Base-by-base conservation (phyloP, 2,888 invertebrate genomes). In the Trachelus troglodyta region DNA sequence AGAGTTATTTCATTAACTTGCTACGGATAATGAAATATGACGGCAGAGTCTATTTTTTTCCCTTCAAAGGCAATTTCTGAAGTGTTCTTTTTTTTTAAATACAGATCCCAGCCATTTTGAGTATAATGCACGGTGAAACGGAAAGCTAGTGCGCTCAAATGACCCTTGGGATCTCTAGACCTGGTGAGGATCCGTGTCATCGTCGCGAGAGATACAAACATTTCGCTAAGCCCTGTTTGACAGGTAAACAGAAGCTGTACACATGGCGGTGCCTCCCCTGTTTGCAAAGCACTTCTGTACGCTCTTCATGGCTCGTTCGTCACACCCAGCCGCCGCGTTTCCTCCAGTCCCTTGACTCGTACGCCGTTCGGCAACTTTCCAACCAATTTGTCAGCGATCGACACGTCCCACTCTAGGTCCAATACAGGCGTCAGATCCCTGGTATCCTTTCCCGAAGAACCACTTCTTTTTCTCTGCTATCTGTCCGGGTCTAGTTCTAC, bases 331-430 rank as follows among this genome's bases (percentile, higher is more conserved):
- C 56, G 30, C 56, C 33, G 15, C 15, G 40, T 40, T 34, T n/a
- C 31, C 73, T n/a, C 31, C 73, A 33, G 68, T 37, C 75, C 74
- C 15, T 33, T 76, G 40, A 40, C 40, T 40, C 40, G 15, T 15
- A 1, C 40, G 15, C 40, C 40, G 40, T 15, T 40, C 40, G 40
- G 40, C 40, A 40, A 69, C 69, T 69, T 31, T 69, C 69, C 69
- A 69, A 79, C 75, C 80, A 81, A 81, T 82, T 82, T 80, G 82
- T 80, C 76, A 77, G 76, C 75, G 76, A 81, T 81, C 75, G 76
- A 40, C 34, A 69, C 12, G 37, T 69, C 76, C 34, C 79, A 75
- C 76, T 79, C 79, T 69, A 76, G 74, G 76, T 73, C 79, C 76
- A 78, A 81, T 81, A 81, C 75, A 79, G 75, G 40, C 75, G 75